Evolutionary conservation across 2,888 invertebrate species (phyloP).

Genomic region (Polyploca ridens): DNA sequence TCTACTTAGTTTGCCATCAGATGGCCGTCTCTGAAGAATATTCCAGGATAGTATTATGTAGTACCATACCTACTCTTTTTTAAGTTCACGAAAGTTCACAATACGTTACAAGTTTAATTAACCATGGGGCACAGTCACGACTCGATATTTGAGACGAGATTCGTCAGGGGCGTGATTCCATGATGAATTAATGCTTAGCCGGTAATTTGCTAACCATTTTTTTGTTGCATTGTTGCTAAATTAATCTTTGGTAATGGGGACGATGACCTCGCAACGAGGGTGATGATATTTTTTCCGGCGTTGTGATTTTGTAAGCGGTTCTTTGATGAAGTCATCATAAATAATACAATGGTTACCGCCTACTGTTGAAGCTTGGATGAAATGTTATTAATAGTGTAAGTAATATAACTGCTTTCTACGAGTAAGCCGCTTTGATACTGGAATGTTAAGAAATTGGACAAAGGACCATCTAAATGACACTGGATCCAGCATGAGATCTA

Average conservation of each 20-base stretch:
- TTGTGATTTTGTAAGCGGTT: slow-evolving; percentile 32
- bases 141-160: slow-evolving; percentile 46
- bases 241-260: slow-evolving; percentile 52
- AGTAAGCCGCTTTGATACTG: no score
- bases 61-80: slow-evolving; percentile 17
- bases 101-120: slow-evolving; percentile 42
- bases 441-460: no score
- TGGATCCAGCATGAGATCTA: no score
- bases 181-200: slow-evolving; percentile 68
- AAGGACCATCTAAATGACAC: no score
- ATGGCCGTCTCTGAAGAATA: no score
- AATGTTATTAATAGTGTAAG: not conserved
- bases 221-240: slow-evolving; percentile 53
- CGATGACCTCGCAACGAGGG: slow-evolving; percentile 39
- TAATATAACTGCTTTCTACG: not conserved
- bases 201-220: slow-evolving; percentile 66
- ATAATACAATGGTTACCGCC: not conserved
- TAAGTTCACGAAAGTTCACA: slow-evolving; percentile 28
- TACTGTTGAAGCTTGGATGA: not conserved
- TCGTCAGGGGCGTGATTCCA: slow-evolving; percentile 58
- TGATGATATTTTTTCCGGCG: slow-evolving; percentile 12
- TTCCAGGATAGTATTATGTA: no score
- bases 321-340: slow-evolving; percentile 25
- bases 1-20: no score
- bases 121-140: slow-evolving; percentile 50